Base-by-base conservation (phyloP, 2,113 vertebrate species). In the Chlamydotis undulata region DNA sequence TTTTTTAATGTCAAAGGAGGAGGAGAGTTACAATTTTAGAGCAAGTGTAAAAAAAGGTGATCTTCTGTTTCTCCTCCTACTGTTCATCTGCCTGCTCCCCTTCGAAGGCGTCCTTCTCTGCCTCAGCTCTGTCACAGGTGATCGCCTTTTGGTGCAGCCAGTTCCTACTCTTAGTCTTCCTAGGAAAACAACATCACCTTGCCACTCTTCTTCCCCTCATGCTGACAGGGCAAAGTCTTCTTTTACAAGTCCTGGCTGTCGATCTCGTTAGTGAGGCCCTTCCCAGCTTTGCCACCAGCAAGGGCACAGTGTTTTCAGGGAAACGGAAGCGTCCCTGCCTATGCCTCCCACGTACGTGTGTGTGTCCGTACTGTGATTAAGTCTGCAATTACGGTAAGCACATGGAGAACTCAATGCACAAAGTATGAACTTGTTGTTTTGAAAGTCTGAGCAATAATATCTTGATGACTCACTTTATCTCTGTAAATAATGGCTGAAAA, bases 381-480 rank as follows among this genome's bases (percentile, higher is more conserved):
- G 69, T 65, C 84, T 93, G 84, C 84, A 94, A 50, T 94, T 94
- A 83, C 67, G 80, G 80, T 87, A 89, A 96, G 61, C 77, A 87
- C 65, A 84, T 23, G 47, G 60, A 64, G 83, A 92, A 90, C 90
- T 90, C 65, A 64, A 55, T 23, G 37, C 81, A 75, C 65, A 53
- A 84, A 87, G 28, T 60, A 89, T 56, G 75, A 91, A 87, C 88
- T 69, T 7, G 21, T 64, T 60, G 65, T 96, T 96, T 96, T 95
- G 80, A 74, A 97, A 91, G 57, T 57, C 89, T 87, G 81, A 57
- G 61, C 83, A 94, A 52, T 52, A 92, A 79, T 31, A 45, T 84
- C 89, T 79, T 91, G 63, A 87, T 96, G 87, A 96, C 61, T 96
- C 89, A 95, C 57, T 91, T 78, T 79, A 78, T 92, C 50, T 87